Conservation (phyloP, 2,113 vertebrate genomes). For the Dromiciops gliroides region DNA sequence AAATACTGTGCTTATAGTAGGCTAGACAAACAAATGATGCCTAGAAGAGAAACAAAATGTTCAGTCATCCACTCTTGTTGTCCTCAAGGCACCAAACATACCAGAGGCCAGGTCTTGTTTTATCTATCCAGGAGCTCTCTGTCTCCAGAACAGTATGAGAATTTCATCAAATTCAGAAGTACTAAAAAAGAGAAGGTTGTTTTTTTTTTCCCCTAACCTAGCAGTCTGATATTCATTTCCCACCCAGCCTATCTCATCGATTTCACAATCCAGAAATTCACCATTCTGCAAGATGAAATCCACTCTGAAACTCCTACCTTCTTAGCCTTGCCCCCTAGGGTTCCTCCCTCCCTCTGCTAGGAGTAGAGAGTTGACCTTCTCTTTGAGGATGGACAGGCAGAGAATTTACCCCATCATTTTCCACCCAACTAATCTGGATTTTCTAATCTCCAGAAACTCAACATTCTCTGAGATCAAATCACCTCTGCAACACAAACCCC, state of each 20-base stretch:
- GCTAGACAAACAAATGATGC: neutral
- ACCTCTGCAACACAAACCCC: neutral
- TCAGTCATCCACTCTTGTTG: neutral
- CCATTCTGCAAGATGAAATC: neutral
- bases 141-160: neutral
- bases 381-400: neutral
- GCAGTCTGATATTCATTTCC: neutral
- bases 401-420: neutral
- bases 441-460: neutral
- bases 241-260: neutral
- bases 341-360: neutral
- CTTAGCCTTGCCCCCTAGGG: neutral
- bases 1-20: neutral
- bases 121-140: neutral
- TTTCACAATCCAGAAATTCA: neutral
- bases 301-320: neutral
- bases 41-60: neutral
- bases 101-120: neutral
- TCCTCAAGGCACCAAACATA: neutral
- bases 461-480: neutral
- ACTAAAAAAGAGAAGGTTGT: neutral
- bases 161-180: neutral
- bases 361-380: neutral
- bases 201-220: neutral
- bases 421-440: neutral